Base-by-base conservation (phyloP, 2,113 vertebrate species). In the Myotis lucifugus region DNA sequence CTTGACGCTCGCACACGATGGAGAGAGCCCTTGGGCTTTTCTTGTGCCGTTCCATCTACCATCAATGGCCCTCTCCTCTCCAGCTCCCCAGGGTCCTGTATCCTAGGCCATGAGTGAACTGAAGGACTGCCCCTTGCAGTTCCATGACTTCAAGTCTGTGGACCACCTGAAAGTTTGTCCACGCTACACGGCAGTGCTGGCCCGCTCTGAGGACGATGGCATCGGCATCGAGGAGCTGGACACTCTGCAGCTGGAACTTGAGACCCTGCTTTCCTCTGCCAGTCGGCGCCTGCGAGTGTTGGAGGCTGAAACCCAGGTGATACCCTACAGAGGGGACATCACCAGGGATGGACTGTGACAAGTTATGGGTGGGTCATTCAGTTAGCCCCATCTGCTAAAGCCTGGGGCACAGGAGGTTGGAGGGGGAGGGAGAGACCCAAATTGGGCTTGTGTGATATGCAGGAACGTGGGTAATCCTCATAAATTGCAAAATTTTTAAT, bases 161-260 rank as follows among this genome's bases (percentile, higher is more conserved):
- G 99, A 99, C 97, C 99, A 99, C 90, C 98, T 99, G 67, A 99
- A 99, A 96, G 98, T 99, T 91, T 99, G 99, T 81, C 99, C 99
- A 0, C 99, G 99, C 14, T 99, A 99, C 98, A 99, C 99, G 0
- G 99, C 99, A 0, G 99, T 99, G 95, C 98, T 99, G 82, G 99
- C 99, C 90, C 99, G 99, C 89, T 99, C 99, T 0, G 99, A 99
- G 95, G 99, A 99, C 34, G 99, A 99, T 95, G 99, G 99, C 85
- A 99, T 99, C 61, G 99, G 99, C 77, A 99, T 99, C 6, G 99
- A 99, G 97, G 99, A 99, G 98, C 98, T 99, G 94, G 99, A 99
- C 97, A 99, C 99, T 0, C 98, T 99, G 95, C 99, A 99, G 98
- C 98, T 99, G 97, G 99, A 99, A 97, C 98, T 99, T 95, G 99